Base-by-base conservation (phyloP, 2,113 vertebrate species). In the Mandrillus leucophaeus region DNA sequence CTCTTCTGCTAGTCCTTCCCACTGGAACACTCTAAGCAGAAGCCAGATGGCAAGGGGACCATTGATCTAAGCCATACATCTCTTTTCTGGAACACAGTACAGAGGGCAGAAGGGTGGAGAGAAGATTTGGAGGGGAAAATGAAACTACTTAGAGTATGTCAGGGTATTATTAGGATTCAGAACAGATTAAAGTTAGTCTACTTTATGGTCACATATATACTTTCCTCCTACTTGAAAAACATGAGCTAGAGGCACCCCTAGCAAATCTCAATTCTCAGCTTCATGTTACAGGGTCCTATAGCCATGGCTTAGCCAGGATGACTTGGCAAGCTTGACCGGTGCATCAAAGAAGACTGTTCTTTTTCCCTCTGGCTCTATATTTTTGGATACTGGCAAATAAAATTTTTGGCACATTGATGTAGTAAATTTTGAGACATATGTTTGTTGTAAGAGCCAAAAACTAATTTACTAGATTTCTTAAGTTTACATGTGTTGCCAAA, bases 401-500 rank as follows among this genome's bases (percentile, higher is more conserved):
- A 78, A 48, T 25, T 1, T 68, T 50, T 25, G 40, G 13, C 22
- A 79, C 11, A 52, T 14, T 81, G 5, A 0, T 85, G 10, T 20
- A 80, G 27, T 85, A 61, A 30, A 48, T 50, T 40, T 89, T 52
- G 48, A 88, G 0, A 30, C 32, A 66, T 43, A 50, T 57, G 73
- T 57, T 61, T 76, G 1, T 43, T 76, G 6, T n/a, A 89, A 76
- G 16, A 61, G 3, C 1, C 48, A 76, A 72, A 38, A 40, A 1
- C 25, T 50, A 73, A 32, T 83, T 93, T 84, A 43, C 32, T 64
- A 90, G 25, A 50, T n/a, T 64, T 80, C 18, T 43, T 50, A 48
- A 72, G 70, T 43, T 94, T 43, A 35, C 4, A 16, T 87, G 76
- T 86, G 11, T 80, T 90, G 43, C 6, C n/a, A 88, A 73, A 93